These are phyloP conservation scores for Molossus alvarezi DNA, from an alignment of 2,797 vertebrate genomes.

Conservation along the genomic window DNA sequence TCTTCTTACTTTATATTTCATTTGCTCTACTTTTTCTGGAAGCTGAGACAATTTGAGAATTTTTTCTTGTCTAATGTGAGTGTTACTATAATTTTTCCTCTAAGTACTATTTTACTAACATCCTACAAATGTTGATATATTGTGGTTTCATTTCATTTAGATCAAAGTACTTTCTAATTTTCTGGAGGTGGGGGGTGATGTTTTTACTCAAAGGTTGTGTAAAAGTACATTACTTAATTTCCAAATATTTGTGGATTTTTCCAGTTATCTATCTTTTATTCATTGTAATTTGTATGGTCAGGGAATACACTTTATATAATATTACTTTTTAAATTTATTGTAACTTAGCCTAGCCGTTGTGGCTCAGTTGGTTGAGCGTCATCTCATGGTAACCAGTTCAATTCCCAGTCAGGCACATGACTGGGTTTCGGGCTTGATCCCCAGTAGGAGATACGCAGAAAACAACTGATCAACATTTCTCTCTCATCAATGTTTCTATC, in stretches of 20 bases:
- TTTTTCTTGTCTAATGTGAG: neutral
- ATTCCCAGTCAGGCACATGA: no score
- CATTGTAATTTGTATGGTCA: neutral
- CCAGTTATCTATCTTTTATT: neutral
- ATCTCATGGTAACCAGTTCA: no score
- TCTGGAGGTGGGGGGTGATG: neutral
- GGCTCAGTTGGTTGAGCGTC: no score
- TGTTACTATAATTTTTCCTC: neutral
- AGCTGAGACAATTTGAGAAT: neutral
- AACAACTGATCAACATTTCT: no score
- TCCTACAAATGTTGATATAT: neutral
- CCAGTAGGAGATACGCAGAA: no score
- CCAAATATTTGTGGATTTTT: neutral
- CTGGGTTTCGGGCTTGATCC: no score
- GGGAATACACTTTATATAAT: neutral
- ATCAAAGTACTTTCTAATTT: neutral
- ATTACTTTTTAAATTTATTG: conserved; percentile 1
- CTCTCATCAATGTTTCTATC: no score
- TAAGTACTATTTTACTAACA: neutral
- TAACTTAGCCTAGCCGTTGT: neutral
- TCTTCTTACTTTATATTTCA: neutral
- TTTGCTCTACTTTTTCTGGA: neutral
- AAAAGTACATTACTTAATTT: neutral
- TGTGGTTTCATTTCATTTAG: neutral
- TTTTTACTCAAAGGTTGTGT: neutral